These are phyloP conservation scores for Latrodectus hesperus DNA, from an alignment of 2,888 invertebrate species.

Conservation along the genomic window DNA sequence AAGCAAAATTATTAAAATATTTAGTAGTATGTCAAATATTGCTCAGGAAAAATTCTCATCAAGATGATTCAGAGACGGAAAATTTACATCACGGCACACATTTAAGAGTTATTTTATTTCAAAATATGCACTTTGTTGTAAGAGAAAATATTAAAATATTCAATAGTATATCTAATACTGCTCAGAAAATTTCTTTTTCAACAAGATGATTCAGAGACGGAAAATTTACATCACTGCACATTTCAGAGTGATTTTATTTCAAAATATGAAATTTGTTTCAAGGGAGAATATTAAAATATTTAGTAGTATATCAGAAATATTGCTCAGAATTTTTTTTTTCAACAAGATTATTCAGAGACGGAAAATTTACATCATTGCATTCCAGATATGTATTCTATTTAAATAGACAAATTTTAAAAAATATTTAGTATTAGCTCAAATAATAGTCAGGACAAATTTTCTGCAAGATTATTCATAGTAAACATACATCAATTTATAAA, in stretches of 20 bases:
- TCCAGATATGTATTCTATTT: too few species aligned
- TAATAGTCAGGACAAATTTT: too few species aligned
- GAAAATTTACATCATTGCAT: constrained; percentile 16
- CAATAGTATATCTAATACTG: background rate
- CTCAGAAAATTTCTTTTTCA: background rate
- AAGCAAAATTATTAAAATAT: too few species aligned
- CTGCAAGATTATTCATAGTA: too few species aligned
- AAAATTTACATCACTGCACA: constrained; percentile 11
- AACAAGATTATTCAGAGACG: constrained; percentile 6
- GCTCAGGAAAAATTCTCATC: background rate
- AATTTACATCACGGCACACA: constrained; percentile 6
- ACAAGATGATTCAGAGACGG: constrained; percentile 7
- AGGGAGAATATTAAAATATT: too few species aligned
- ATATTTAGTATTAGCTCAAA: too few species aligned
- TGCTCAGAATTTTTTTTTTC: background rate
- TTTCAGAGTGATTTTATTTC: background rate
- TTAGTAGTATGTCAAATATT: background rate
- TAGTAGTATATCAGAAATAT: background rate
- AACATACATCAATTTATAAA: too few species aligned
- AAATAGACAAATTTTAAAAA: too few species aligned
- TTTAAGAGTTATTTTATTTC: background rate
- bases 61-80: constrained; percentile 13
- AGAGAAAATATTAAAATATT: too few species aligned
- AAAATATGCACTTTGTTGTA: too few species aligned
- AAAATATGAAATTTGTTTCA: too few species aligned